Evolutionary conservation across 2,888 invertebrate species (phyloP), one percentile per base, ranked within the genome.

Genomic region (Xiphydria camelus): DNA sequence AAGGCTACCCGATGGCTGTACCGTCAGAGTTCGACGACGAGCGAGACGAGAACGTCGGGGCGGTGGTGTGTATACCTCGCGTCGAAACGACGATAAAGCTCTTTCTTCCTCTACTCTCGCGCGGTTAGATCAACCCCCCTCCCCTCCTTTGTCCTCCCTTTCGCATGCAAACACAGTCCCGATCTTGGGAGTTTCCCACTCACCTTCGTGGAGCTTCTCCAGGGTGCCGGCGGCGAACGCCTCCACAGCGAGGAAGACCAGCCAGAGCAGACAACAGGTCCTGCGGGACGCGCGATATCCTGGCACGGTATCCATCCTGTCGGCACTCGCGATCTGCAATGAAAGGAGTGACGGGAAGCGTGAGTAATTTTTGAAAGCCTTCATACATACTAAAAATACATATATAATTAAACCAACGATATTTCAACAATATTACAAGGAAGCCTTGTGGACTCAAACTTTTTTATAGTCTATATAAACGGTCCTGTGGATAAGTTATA

Each of bases 201-300:
- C 47, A 73, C 73, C 73, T 71, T 73, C 73, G 58, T 73, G 73
- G 15, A 73, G 62, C 53, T 73, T 73, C 54, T 73, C 73, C 63
- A 73, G 45, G 25, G 72, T 73, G 20, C 73, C 70, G 41, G 55
- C 66, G 26, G 36, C 64, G 59, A 43, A 62, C 57, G 39, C 55
- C 66, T 31, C 51, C 41, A 57, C 58, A 50, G 66, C 49, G 26
- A 66, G 60, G 39, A 57, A 53, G 35, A 47, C 51, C 29, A 64
- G 41, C 64, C 66, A 66, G 17, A 64, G 49, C 23, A 67, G 53
- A 41, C 57, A 41, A 49, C 57, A 47, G 62, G 65, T 61, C 59
- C 60, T 63, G 59, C 41, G 52, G 43, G 57, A 47, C 45, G 57
- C 61, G 55, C 61, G 59, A 55, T 57, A 59, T 53, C 58, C 64